phyloP scores from a whole-genome alignment of 2,888 invertebrate species.

The Nymphalis urticae region DNA sequence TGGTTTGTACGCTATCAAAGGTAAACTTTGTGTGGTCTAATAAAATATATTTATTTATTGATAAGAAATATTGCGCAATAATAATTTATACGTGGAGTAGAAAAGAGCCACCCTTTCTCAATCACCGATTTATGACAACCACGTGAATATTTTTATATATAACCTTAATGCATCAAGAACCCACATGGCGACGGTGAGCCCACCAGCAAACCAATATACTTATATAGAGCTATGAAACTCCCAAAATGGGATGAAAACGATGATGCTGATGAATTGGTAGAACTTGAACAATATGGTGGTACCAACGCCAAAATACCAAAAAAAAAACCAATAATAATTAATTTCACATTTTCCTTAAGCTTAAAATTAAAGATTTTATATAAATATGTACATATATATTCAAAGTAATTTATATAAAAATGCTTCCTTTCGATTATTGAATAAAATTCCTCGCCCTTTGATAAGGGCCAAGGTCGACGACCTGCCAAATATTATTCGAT shows the following conservation, averaged over 20 bases:
- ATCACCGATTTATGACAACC: no score
- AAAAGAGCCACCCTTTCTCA: background rate
- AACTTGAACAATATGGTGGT: no score
- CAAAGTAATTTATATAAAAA: background rate
- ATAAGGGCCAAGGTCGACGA: conserved; percentile 35
- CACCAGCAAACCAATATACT: no score
- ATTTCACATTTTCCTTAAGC: no score
- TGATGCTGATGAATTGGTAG: no score
- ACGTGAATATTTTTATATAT: no score
- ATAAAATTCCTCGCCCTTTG: conserved; percentile 21
- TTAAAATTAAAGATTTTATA: background rate
- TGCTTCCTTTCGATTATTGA: background rate
- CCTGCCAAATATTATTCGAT: conserved; percentile 17
- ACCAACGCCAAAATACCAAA: no score
- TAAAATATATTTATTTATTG: background rate
- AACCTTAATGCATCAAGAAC: no score
- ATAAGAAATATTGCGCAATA: background rate
- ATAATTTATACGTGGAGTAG: background rate
- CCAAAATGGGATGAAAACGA: no score
- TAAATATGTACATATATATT: background rate
- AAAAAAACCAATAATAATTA: no score
- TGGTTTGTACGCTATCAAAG: background rate
- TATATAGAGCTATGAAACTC: no score
- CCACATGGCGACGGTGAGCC: no score
- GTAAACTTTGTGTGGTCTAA: conserved; percentile 3